These are phyloP conservation scores for Cranoglanis bouderius DNA, from an alignment of 2,113 vertebrate species.

Conservation along the genomic window DNA sequence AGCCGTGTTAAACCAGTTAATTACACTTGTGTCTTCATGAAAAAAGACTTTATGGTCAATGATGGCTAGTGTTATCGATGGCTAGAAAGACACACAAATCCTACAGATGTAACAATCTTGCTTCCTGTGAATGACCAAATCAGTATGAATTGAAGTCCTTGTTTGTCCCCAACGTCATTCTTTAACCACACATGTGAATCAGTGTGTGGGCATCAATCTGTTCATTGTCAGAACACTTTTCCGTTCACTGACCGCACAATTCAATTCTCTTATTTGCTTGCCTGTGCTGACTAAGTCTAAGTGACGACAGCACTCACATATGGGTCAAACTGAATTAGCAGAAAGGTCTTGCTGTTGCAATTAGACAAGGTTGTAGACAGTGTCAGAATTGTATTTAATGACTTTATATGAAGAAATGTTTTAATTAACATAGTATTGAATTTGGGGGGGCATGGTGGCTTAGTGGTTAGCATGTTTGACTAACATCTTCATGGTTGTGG, in stretches of 20 bases:
- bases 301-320: slow-evolving; percentile 7
- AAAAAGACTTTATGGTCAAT: neutral
- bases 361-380: neutral
- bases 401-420: neutral
- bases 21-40: neutral
- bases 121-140: slow-evolving; percentile 21
- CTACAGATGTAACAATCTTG: neutral
- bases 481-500: too few species aligned
- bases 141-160: slow-evolving; percentile 24
- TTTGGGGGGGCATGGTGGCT: neutral
- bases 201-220: slow-evolving; percentile 13
- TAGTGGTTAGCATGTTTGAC: too few species aligned
- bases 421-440: neutral
- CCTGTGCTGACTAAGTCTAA: neutral
- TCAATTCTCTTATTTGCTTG: slow-evolving; percentile 11
- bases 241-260: neutral
- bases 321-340: slow-evolving; percentile 25
- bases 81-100: neutral
- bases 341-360: slow-evolving; percentile 14
- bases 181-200: neutral
- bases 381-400: neutral
- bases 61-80: neutral
- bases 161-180: slow-evolving; percentile 9
- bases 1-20: neutral
- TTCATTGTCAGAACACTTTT: slow-evolving; percentile 27